Conservation (phyloP, 2,113 vertebrate genomes). For the Hippocampus abdominalis region DNA sequence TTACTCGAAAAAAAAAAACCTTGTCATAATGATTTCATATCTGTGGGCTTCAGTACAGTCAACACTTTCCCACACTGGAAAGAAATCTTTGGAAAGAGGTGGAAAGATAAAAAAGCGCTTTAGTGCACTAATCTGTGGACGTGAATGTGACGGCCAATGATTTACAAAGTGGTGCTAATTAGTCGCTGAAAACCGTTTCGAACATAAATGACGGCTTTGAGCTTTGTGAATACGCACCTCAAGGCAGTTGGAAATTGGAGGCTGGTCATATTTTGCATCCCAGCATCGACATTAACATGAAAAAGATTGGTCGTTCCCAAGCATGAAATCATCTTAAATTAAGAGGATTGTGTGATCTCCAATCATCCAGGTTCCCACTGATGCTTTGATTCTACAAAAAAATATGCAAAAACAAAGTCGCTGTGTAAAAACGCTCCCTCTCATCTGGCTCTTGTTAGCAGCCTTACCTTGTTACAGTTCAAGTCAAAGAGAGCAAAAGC, state of each 20-base stretch:
- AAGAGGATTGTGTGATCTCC: slow-evolving; percentile 3
- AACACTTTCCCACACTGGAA: background rate
- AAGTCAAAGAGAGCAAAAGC: background rate
- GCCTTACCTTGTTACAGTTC: background rate
- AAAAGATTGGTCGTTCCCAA: background rate
- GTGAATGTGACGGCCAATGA: background rate
- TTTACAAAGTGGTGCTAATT: background rate
- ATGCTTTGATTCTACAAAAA: background rate
- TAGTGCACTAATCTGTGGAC: background rate
- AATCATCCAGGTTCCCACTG: background rate
- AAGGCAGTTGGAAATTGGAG: background rate
- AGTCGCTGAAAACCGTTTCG: background rate
- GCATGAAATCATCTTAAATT: slow-evolving; percentile 5
- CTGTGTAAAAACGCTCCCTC: background rate
- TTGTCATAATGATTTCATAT: background rate
- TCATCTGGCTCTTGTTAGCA: background rate
- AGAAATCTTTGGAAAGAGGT: background rate
- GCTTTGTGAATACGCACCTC: background rate
- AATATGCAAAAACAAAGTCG: slow-evolving; percentile 6
- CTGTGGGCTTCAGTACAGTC: background rate
- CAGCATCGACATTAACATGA: slow-evolving; percentile 2
- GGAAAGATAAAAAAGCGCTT: background rate
- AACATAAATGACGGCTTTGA: background rate
- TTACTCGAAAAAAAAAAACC: background rate
- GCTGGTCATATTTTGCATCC: background rate